Conservation (phyloP, 2,888 invertebrate species). For the Camptogramma bilineatum region DNA sequence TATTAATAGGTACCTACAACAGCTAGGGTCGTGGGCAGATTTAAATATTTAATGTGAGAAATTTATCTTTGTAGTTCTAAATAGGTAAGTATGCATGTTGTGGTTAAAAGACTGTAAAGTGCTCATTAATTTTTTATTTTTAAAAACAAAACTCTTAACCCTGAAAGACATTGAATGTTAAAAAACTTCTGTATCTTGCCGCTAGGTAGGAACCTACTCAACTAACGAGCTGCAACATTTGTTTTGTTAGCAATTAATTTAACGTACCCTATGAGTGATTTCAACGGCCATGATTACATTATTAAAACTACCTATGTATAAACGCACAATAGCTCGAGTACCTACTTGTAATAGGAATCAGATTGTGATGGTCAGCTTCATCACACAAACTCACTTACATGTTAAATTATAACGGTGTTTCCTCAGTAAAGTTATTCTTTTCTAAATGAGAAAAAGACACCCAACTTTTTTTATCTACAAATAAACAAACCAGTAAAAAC, state of each 20-base stretch:
- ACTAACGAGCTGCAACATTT: slow-evolving; percentile 37
- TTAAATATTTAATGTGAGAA: too few relatives aligned
- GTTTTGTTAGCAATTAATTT: slow-evolving; percentile 37
- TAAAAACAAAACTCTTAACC: slow-evolving; percentile 19
- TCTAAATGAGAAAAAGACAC: too few relatives aligned
- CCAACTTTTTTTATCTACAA: too few relatives aligned
- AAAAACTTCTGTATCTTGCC: slow-evolving; percentile 23
- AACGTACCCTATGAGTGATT: slow-evolving; percentile 45
- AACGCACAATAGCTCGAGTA: background rate
- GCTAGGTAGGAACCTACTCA: slow-evolving; percentile 18
- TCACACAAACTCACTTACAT: background rate
- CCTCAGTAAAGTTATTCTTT: too few relatives aligned
- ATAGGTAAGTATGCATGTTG: too few relatives aligned
- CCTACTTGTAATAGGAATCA: slow-evolving; percentile 6
- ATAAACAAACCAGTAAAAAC: background rate
- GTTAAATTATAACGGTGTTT: too few relatives aligned
- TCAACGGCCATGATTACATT: slow-evolving; percentile 55
- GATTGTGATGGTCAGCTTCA: slow-evolving; percentile 40
- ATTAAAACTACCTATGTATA: slow-evolving; percentile 51
- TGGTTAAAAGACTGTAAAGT: background rate
- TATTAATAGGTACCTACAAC: too few relatives aligned
- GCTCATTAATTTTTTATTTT: background rate
- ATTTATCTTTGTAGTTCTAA: too few relatives aligned
- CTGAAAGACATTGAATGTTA: slow-evolving; percentile 30
- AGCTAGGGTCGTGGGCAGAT: too few relatives aligned